These are phyloP conservation scores for Atethmia centrago DNA, from an alignment of 2,888 invertebrate genomes.

Conservation along the genomic window DNA sequence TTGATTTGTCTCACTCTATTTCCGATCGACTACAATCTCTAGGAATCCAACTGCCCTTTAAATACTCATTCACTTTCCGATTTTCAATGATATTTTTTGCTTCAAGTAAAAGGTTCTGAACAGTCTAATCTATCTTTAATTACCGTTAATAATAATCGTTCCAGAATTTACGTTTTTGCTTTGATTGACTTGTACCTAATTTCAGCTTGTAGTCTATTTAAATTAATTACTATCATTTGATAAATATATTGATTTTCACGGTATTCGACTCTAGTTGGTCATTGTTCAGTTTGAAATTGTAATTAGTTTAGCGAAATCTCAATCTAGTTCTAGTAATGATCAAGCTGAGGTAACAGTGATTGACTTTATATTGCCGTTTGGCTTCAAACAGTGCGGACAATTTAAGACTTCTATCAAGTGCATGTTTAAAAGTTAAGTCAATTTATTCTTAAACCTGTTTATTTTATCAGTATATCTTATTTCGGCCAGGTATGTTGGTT, in stretches of 20 bases:
- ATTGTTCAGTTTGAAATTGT: neutral
- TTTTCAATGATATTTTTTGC: constrained; percentile 43
- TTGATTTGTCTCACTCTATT: constrained; percentile 2
- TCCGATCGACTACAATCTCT: constrained; percentile 34
- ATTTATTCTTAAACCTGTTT: neutral
- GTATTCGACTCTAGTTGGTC: constrained; percentile 14
- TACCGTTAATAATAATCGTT: constrained; percentile 24
- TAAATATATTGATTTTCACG: neutral
- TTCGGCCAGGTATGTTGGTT: neutral
- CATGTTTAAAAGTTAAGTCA: neutral
- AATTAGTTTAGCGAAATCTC: neutral
- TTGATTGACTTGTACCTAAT: constrained; percentile 8
- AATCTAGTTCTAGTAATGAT: constrained; percentile 11
- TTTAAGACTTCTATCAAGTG: neutral
- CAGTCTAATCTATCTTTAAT: constrained; percentile 62
- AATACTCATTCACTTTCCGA: constrained; percentile 62
- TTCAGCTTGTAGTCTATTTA: constrained; percentile 17
- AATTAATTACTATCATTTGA: constrained; percentile 20
- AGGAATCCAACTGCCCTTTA: constrained; percentile 52
- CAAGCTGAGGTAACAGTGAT: neutral
- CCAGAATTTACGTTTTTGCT: constrained; percentile 27
- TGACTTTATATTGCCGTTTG: constrained; percentile 12
- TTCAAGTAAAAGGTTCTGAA: constrained; percentile 50
- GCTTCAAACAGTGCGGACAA: neutral
- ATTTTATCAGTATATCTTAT: too few species aligned